A percentile compares a stretch with the other conserved stretches of the same genome.
Conservation (phyloP, 1,140 invertebrate species). For the Zaprionus camerounensis region DNA sequence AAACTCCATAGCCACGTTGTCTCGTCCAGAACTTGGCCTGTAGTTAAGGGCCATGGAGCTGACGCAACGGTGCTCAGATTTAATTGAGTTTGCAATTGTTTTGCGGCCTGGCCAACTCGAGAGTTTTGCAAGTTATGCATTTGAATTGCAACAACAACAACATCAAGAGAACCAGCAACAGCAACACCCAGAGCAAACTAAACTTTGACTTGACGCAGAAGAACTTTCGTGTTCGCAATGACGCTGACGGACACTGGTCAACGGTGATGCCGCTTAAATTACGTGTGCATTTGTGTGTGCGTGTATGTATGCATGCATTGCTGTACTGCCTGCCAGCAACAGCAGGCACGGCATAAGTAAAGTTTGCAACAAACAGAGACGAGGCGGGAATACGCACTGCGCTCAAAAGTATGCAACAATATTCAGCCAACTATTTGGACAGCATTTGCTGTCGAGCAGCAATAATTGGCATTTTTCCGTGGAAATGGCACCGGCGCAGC, state of each 20-base stretch:
- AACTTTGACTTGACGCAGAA: slow-evolving; percentile 42
- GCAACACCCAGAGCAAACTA: slow-evolving; percentile 12
- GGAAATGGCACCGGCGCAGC: slow-evolving; percentile 24
- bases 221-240: slow-evolving; percentile 40
- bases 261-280: slow-evolving; percentile 59
- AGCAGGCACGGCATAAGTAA: slow-evolving; percentile 33
- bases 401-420: slow-evolving; percentile 51
- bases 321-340: slow-evolving; percentile 1
- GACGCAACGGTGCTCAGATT: slow-evolving; percentile 74
- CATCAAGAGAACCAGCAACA: not conserved
- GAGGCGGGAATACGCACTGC: slow-evolving; percentile 53
- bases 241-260: slow-evolving; percentile 37
- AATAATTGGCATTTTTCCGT: slow-evolving; percentile 73
- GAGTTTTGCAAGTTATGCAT: slow-evolving; percentile 53
- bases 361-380: slow-evolving; percentile 4
- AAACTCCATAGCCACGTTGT: not conserved
- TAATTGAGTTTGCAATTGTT: slow-evolving; percentile 83
- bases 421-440: slow-evolving; percentile 40
- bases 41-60: slow-evolving; percentile 54
- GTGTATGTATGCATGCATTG: not conserved
- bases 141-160: slow-evolving; percentile 29
- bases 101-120: slow-evolving; percentile 53
- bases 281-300: slow-evolving; percentile 24
- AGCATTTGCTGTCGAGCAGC: slow-evolving; percentile 46
- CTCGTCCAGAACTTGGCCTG: slow-evolving; percentile 48